These are phyloP conservation scores for Onychomys leucogaster DNA, from an alignment of 2,797 vertebrate species.

Conservation along the genomic window DNA sequence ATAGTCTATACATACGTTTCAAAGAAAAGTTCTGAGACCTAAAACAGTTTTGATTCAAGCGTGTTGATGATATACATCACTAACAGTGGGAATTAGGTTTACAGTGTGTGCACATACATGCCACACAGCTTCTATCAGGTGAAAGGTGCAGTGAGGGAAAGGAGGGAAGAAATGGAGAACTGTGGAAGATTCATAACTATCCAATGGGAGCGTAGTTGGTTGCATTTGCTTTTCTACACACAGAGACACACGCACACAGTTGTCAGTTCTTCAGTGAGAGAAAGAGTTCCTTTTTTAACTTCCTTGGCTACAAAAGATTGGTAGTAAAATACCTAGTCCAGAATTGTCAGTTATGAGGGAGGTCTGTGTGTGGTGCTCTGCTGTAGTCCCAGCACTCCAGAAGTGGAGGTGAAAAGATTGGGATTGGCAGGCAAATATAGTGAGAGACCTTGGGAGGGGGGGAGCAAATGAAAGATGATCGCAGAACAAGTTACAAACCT, in stretches of 20 bases:
- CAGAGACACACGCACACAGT: not conserved
- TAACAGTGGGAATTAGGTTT: constrained; percentile 3
- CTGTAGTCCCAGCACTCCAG: not conserved
- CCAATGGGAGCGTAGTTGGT: not conserved
- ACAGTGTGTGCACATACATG: not conserved
- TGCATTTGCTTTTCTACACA: not conserved
- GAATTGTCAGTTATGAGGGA: not conserved
- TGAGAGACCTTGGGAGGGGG: no score
- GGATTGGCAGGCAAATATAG: not conserved
- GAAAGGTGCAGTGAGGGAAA: not conserved
- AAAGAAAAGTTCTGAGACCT: not conserved
- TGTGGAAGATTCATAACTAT: not conserved
- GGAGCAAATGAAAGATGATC: not conserved
- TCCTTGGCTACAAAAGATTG: not conserved
- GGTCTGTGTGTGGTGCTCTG: not conserved
- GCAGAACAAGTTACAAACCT: not conserved
- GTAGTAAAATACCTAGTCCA: not conserved
- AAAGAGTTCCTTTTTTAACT: not conserved
- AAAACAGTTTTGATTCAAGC: not conserved
- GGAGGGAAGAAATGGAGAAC: not conserved
- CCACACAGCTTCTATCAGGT: not conserved
- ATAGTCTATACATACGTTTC: not conserved
- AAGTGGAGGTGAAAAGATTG: not conserved
- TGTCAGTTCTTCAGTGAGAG: constrained; percentile 6
- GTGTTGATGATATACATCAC: not conserved